These are phyloP conservation scores for Oncorhynchus tshawytscha DNA, from an alignment of 2,113 vertebrate species.

Conservation along the genomic window DNA sequence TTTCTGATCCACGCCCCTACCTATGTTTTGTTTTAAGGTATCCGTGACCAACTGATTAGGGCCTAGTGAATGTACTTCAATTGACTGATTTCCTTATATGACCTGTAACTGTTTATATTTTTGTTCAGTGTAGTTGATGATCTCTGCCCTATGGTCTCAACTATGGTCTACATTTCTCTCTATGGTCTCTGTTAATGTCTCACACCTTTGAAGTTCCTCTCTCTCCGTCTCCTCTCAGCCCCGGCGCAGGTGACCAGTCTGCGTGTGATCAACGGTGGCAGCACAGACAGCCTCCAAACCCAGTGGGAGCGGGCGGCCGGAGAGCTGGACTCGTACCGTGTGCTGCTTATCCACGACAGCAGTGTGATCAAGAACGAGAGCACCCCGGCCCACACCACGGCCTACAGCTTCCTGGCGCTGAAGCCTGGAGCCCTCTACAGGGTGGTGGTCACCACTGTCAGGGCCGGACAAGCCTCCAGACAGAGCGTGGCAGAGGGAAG, in stretches of 20 bases:
- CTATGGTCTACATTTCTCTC: too few species aligned
- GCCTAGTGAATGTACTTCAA: too few species aligned
- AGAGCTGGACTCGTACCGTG: constrained; percentile 83
- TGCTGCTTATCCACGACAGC: constrained; percentile 89
- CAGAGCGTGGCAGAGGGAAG: constrained; percentile 84
- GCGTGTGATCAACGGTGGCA: constrained; percentile 76
- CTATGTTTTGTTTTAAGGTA: too few species aligned
- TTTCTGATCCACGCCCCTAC: too few species aligned
- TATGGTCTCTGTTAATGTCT: too few species aligned
- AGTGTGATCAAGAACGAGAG: constrained; percentile 94
- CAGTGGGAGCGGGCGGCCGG: constrained; percentile 80
- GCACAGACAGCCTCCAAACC: constrained; percentile 79
- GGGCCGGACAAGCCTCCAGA: constrained; percentile 80
- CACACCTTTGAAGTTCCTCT: constrained; percentile 26
- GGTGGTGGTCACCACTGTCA: constrained; percentile 87
- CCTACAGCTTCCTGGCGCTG: constrained; percentile 77
- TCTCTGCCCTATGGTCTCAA: too few species aligned
- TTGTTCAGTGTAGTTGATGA: too few species aligned
- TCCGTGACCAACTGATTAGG: too few species aligned
- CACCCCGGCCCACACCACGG: constrained; percentile 70
- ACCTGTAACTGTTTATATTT: too few species aligned
- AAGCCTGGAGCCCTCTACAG: constrained; percentile 87
- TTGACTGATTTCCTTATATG: too few species aligned
- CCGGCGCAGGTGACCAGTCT: constrained; percentile 83
- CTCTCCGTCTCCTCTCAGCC: constrained; percentile 64